phyloP scores from a whole-genome alignment of 1,140 invertebrate genomes.

The Papilio polyxenes region DNA sequence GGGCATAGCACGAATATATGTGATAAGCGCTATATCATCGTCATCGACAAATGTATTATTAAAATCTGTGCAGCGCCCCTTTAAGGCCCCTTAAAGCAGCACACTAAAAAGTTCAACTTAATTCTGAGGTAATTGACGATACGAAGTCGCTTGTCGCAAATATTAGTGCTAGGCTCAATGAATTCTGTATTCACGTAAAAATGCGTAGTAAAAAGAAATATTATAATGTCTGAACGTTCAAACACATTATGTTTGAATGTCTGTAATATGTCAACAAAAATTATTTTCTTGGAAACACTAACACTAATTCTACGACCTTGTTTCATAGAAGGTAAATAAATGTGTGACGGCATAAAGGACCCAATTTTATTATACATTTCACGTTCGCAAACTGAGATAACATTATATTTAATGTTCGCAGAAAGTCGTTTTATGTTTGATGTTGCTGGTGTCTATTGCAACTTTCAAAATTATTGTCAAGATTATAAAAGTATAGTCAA shows the following conservation, averaged over 20 bases:
- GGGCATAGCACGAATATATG: too few relatives aligned
- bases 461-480: not conserved
- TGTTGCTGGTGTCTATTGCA: not conserved
- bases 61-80: too few relatives aligned
- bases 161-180: too few relatives aligned
- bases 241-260: not conserved
- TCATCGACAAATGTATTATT: too few relatives aligned
- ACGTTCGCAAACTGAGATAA: constrained; percentile 11
- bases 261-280: not conserved
- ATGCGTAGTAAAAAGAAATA: not conserved
- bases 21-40: too few relatives aligned
- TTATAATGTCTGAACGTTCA: too few relatives aligned
- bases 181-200: too few relatives aligned
- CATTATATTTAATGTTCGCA: constrained; percentile 2
- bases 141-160: too few relatives aligned
- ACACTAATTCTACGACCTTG: not conserved
- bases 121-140: too few relatives aligned
- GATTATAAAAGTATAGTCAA: not conserved
- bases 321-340: constrained; percentile 17
- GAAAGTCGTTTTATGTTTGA: constrained; percentile 1
- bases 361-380: constrained; percentile 20
- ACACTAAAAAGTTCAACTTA: too few relatives aligned
- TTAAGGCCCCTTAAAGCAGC: too few relatives aligned
- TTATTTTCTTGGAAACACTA: not conserved
- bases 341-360: constrained; percentile 2